Base-by-base conservation (phyloP, 2,113 vertebrate genomes). In the Grus americana region DNA sequence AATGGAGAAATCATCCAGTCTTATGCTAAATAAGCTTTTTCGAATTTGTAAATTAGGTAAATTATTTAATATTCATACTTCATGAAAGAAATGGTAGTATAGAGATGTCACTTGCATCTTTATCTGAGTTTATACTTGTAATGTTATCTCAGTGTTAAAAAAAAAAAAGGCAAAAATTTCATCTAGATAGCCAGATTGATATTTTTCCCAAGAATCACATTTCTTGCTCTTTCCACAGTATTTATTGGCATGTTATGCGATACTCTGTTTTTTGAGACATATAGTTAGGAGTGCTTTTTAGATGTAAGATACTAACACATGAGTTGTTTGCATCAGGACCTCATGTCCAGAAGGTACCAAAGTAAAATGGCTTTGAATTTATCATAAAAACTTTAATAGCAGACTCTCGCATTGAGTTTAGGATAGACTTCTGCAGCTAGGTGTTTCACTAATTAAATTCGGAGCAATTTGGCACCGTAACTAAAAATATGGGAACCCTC, bases 401-500 rank as follows among this genome's bases (percentile, higher is more conserved):
- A 80, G 49, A 21, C 54, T 88, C 52, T 78, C 2, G 1, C 82
- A 29, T 8, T 49, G 62, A 68, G 61, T 86, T 86, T 32, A 73
- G 63, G 76, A 13, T 91, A 40, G 67, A 71, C 47, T 71, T 78
- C 87, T 94, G 84, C 76, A 96, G 59, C 34, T 74, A 78, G 36
- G 19, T 78, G 68, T 74, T 92, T 78, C 79, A 66, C 65, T 88
- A 86, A 93, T 86, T 78, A 61, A 62, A 91, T 91, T 78, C 44
- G 32, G 40, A 91, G 50, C 76, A 70, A 30, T 94, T 89, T 95
- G 84, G 54, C 76, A 84, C 90, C 74, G 55, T 1, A 74, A 65
- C 55, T 91, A 80, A 95, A 96, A 94, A 83, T 82, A 62, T 32
- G 67, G 54, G 44, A 88, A 32, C n/a, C 20, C n/a, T 88, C 52